Percentiles rank a stretch among this genome's conserved stretches.
These are phyloP conservation scores for Procambarus clarkii DNA, from an alignment of 1,140 invertebrate genomes.

Conservation along the genomic window DNA sequence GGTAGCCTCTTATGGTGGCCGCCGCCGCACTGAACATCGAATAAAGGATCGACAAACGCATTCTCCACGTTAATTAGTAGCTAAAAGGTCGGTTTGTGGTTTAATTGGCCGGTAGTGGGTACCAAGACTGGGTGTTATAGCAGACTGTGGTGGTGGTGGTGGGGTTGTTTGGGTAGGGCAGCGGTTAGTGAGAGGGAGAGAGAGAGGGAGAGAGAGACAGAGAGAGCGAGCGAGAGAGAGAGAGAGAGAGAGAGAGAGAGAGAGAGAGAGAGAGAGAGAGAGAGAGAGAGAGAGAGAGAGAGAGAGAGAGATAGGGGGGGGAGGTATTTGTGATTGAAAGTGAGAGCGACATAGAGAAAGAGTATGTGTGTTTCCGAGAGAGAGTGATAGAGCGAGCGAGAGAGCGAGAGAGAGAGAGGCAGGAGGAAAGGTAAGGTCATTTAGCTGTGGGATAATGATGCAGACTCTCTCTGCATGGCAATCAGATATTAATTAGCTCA, in stretches of 20 bases:
- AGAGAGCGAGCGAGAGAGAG: neutral
- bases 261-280: neutral
- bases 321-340: too few relatives aligned
- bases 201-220: too few relatives aligned
- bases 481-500: constrained; percentile 33
- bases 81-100: constrained; percentile 52
- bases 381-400: neutral
- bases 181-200: too few relatives aligned
- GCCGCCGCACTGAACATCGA: neutral
- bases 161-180: neutral
- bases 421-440: neutral
- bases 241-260: neutral
- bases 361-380: too few relatives aligned
- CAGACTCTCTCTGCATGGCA: neutral
- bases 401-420: neutral
- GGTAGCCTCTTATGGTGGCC: neutral
- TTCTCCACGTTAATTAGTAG: constrained; percentile 47
- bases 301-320: too few relatives aligned
- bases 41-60: constrained; percentile 19
- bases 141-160: neutral
- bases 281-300: neutral
- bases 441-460: constrained; percentile 10
- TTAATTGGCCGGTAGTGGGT: constrained; percentile 51
- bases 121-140: constrained; percentile 23
- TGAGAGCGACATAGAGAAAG: neutral